Base-by-base conservation (phyloP, 2,888 invertebrate genomes). In the Calliopum simillimum region DNA sequence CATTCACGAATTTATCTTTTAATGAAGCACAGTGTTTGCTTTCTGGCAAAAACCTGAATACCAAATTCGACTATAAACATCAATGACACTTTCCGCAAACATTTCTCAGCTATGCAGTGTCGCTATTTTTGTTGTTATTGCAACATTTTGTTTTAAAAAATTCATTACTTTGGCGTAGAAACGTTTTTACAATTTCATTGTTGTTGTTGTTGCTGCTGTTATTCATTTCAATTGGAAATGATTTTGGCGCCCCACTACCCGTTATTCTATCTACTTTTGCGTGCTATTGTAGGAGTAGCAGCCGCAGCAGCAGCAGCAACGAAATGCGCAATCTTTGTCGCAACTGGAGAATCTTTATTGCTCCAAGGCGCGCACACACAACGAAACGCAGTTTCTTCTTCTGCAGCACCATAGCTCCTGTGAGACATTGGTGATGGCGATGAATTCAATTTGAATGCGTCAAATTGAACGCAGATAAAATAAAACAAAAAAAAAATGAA, bases 191-290 rank as follows among this genome's bases (percentile, higher is more conserved):
- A 25, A 47, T 63, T 47, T 16, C 33, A 33, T 16, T 58, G 16
- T 23, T 21, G 23, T 58, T 12, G n/a, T 16, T 11, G 25, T 11
- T 46, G 44, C 43, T 43, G n/a, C 13, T 55, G 65, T 65, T 65
- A 64, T 66, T 58, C 56, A 58, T 67, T 66, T 67, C 58, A 47
- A 59, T 33, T 59, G 59, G 21, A 59, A 58, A 58, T 58, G 47
- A 19, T 16, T 58, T 59, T n/a, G 59, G 25, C 58, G 19, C 33
- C 23, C 61, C 46, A 14, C 16, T 14, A 25, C 46, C 25, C 41
- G 33, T 23, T 33, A 5, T 33, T 33, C 33, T 33, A n/a, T 33
- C 33, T 33, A 4, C 25, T 25, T 33, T n/a, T n/a, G n/a, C n/a
- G n/a, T n/a, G n/a, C n/a, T n/a, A 1, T 33, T 33, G 33, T 33